Base-by-base conservation (phyloP, 2,797 vertebrate species). In the Crax fasciolata region DNA sequence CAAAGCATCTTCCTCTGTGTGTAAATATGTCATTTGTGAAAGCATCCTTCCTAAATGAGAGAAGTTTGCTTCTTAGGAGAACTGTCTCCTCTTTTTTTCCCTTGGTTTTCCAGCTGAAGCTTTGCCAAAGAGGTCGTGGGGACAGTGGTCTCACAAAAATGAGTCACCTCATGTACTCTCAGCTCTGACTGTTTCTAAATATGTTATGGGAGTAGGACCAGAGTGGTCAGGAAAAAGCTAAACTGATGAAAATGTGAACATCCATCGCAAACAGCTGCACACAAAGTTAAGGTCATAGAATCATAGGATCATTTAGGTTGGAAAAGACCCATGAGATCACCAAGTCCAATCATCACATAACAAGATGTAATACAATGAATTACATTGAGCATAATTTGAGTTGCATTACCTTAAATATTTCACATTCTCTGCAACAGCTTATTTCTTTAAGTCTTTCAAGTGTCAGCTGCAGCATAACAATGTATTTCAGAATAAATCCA, bases 81-180 rank as follows among this genome's bases (percentile, higher is more conserved):
- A 75, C 43, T 44, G 16, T 7, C 32, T 63, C 79, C n/a, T 84
- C 24, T 49, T 35, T 21, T 58, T 55, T 90, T 6, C 59, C 35
- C 20, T 85, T 5, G 5, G 24, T 79, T 95, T 48, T 65, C 91
- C 55, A 39, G 71, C 3, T 88, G 86, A 94, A 94, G 32, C 44
- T 87, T 84, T 83, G 84, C 91, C 87, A 96, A 95, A 89, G 85
- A 66, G 54, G 66, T 94, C 65, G 71, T 85, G 57, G 13, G 89
- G 63, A 68, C 61, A 94, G 25, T 0, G 1, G 54, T 55, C 39
- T 65, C 86, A 90, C 77, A 71, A 74, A 91, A 91, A 84, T 72
- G 93, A 39, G 79, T 91, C 84, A 92, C 63, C 48, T n/a, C 78
- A 76, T 93, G 71, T 93, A 63, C 87, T 94, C 73, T 57, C 62